phyloP scores from a whole-genome alignment of 1,140 invertebrate genomes.

The Zelostemma sp. region DNA sequence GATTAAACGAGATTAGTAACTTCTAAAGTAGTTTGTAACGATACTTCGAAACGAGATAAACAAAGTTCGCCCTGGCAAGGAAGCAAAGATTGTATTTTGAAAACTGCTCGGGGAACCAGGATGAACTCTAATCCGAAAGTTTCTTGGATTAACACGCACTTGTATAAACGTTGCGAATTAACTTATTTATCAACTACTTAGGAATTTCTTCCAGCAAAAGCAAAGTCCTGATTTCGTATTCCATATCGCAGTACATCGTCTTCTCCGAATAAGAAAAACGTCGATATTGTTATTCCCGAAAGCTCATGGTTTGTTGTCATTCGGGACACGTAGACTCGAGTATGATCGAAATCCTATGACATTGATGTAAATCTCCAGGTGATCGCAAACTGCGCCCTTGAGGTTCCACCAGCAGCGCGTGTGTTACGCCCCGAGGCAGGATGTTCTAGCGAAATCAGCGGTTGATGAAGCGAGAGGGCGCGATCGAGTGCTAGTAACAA shows the following conservation, averaged over 20 bases:
- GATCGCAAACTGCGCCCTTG: constrained; percentile 52
- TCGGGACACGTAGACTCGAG: not conserved
- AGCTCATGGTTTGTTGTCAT: constrained; percentile 7
- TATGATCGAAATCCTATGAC: constrained; percentile 7
- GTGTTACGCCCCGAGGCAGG: constrained; percentile 51
- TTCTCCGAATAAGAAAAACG: no score
- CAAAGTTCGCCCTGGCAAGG: constrained; percentile 10
- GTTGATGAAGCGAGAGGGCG: constrained; percentile 32
- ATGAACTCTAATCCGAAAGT: not conserved
- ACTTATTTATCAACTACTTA: no score
- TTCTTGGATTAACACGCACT: no score
- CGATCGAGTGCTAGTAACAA: constrained; percentile 63
- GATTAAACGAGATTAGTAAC: not conserved
- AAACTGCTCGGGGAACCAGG: not conserved
- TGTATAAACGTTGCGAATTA: no score
- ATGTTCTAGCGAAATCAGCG: constrained; percentile 15
- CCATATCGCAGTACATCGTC: no score
- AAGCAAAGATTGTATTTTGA: constrained; percentile 25
- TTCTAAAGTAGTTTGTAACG: not conserved
- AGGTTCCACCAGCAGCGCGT: constrained; percentile 44
- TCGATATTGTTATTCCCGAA: not conserved
- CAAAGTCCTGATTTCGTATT: no score
- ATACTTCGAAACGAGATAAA: not conserved
- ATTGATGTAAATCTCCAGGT: constrained; percentile 4
- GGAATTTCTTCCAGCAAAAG: no score